A percentile compares a stretch with the other conserved stretches of the same genome.
Evolutionary conservation across 2,888 invertebrate species (phyloP).

Genomic region (Drosophila neotestacea): DNA sequence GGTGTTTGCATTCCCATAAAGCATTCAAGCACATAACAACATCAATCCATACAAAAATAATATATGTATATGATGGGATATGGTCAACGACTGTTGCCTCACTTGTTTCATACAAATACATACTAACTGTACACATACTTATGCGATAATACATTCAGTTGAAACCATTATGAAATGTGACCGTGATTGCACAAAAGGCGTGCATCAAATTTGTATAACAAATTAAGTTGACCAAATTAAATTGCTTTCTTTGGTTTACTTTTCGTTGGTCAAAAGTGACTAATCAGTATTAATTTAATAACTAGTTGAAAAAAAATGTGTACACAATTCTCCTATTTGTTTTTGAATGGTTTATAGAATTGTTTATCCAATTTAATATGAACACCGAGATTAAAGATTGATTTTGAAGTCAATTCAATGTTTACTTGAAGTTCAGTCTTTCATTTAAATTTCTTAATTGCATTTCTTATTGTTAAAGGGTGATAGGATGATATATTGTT

Average conservation of each 20-base stretch:
- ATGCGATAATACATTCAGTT: constrained; percentile 1
- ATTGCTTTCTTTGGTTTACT: not conserved
- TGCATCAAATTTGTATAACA: too few relatives aligned
- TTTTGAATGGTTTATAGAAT: too few relatives aligned
- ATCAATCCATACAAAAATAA: not conserved
- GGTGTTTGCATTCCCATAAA: constrained; percentile 40
- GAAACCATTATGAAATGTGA: constrained; percentile 15
- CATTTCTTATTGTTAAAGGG: not conserved
- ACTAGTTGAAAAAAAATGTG: too few relatives aligned
- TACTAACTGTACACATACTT: not conserved
- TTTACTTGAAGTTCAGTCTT: too few relatives aligned
- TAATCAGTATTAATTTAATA: too few relatives aligned
- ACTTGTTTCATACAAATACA: constrained; percentile 19
- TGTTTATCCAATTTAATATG: not conserved
- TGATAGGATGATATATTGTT: not conserved
- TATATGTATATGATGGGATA: constrained; percentile 13
- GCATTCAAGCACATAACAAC: constrained; percentile 2
- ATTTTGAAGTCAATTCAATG: too few relatives aligned
- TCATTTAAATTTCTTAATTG: not conserved
- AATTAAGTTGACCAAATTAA: not conserved
- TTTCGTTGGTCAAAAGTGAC: not conserved
- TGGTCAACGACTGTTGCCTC: constrained; percentile 53
- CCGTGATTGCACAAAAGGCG: constrained; percentile 8
- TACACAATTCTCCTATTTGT: too few relatives aligned
- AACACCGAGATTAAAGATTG: not conserved